These are phyloP conservation scores for Cryptomyrus ogoouensis DNA, from an alignment of 2,113 vertebrate genomes.

Conservation along the genomic window DNA sequence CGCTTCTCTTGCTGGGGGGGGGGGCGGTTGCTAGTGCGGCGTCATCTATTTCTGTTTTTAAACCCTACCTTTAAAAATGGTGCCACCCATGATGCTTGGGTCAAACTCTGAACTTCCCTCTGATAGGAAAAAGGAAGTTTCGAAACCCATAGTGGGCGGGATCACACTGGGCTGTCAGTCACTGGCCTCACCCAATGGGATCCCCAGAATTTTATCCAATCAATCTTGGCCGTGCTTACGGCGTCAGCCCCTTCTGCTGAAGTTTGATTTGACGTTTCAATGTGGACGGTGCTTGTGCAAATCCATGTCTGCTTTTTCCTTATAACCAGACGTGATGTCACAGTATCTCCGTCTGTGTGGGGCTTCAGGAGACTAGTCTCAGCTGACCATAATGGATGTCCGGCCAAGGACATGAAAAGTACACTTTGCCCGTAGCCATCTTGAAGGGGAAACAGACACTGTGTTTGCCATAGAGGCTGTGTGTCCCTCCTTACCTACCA, in stretches of 20 bases:
- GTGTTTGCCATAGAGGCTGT: background rate
- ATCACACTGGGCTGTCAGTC: background rate
- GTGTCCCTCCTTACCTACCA: background rate
- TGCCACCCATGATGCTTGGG: background rate
- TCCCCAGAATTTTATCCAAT: background rate
- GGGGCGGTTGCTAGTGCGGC: background rate
- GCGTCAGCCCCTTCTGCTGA: background rate
- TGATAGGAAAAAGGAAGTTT: background rate
- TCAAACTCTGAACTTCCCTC: background rate
- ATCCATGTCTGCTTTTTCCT: background rate
- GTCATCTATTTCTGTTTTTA: constrained; percentile 2
- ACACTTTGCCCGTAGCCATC: background rate
- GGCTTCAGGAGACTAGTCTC: background rate
- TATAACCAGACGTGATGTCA: background rate
- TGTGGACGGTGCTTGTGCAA: background rate
- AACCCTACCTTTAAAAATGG: background rate
- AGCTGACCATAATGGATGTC: background rate
- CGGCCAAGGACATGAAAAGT: background rate
- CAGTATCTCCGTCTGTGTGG: background rate
- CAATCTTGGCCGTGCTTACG: background rate
- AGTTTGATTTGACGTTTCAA: background rate
- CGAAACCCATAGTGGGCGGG: background rate
- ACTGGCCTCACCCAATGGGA: background rate
- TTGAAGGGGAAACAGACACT: background rate
- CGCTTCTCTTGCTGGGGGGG: background rate